phyloP scores from a whole-genome alignment of 2,113 vertebrate genomes.

The Aptenodytes forsteri region DNA sequence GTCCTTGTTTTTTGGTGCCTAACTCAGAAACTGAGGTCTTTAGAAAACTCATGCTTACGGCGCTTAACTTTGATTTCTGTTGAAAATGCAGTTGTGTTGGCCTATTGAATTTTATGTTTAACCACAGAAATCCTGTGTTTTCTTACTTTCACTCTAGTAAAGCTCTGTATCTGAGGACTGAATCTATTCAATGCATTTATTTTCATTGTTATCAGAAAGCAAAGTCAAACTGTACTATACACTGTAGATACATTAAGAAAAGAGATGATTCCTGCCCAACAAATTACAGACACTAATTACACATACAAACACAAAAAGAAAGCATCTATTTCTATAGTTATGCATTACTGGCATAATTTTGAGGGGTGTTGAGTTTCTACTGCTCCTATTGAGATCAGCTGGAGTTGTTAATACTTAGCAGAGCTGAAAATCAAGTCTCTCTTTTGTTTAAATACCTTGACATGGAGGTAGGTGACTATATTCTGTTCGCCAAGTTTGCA shows the following conservation, averaged over 20 bases:
- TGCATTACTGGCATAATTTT: neutral
- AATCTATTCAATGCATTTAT: neutral
- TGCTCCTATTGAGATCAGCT: neutral
- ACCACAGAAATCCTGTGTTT: neutral
- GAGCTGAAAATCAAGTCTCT: neutral
- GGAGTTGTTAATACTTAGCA: neutral
- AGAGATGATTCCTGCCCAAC: neutral
- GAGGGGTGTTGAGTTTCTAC: neutral
- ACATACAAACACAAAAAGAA: neutral
- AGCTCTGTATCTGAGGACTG: neutral
- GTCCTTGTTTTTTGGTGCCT: neutral
- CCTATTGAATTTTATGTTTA: neutral
- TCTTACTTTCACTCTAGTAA: neutral
- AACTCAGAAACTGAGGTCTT: neutral
- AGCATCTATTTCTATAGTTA: neutral
- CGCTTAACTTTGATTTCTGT: neutral
- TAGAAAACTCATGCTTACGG: neutral
- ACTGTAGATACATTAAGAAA: neutral
- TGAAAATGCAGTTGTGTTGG: neutral
- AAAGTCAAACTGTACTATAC: neutral
- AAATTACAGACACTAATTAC: neutral
- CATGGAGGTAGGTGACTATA: neutral
- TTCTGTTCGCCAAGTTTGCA: neutral
- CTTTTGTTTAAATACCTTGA: neutral
- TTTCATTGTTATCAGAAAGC: neutral